Conservation (phyloP, 2,113 vertebrate species). For the Eptesicus fuscus region DNA sequence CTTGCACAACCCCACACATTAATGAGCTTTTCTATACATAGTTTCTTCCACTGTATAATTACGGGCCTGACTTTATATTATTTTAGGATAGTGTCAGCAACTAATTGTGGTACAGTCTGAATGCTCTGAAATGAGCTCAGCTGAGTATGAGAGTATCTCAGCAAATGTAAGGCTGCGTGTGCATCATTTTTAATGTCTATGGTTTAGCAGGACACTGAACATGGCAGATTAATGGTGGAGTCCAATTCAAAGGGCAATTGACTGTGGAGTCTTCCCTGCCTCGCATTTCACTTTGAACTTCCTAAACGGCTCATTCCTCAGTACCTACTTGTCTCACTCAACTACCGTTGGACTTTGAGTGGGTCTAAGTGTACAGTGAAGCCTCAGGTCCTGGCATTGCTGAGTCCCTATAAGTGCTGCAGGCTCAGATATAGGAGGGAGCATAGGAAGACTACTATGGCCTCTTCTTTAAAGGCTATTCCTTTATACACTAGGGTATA, state of each 20-base stretch:
- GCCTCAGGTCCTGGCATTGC: not conserved
- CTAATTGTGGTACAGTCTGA: slow-evolving; percentile 70
- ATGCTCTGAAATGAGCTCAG: slow-evolving; percentile 65
- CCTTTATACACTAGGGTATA: not conserved
- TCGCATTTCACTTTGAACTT: not conserved
- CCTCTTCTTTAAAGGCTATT: not conserved
- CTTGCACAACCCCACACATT: slow-evolving; percentile 10
- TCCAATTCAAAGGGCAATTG: not conserved
- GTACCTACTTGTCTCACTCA: not conserved
- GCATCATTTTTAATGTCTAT: slow-evolving; percentile 41
- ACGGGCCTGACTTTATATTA: slow-evolving; percentile 69
- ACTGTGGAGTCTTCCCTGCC: not conserved
- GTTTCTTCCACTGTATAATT: slow-evolving; percentile 63
- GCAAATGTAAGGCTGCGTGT: slow-evolving; percentile 48
- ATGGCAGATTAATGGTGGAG: not conserved
- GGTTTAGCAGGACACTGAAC: slow-evolving; percentile 36
- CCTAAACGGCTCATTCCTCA: not conserved
- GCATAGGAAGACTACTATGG: not conserved
- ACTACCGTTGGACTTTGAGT: not conserved
- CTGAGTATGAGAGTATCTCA: slow-evolving; percentile 59
- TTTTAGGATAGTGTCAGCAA: slow-evolving; percentile 68
- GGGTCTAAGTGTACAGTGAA: not conserved
- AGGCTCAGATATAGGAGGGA: not conserved
- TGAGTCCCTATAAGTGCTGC: not conserved
- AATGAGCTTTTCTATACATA: slow-evolving; percentile 68